These are phyloP conservation scores for Erebia ligea DNA, from an alignment of 2,888 invertebrate species.

Conservation along the genomic window DNA sequence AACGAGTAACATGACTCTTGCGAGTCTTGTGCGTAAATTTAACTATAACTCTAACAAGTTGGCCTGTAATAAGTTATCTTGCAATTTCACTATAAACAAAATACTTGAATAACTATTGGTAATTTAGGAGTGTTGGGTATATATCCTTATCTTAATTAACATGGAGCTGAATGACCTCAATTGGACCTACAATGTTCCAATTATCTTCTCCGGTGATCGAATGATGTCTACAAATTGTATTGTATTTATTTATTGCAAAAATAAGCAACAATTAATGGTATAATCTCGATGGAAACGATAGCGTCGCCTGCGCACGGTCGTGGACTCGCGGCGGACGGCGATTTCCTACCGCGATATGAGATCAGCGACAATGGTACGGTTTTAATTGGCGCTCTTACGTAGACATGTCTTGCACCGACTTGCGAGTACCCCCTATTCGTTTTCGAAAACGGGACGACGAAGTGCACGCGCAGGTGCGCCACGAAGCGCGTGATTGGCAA, in stretches of 20 bases:
- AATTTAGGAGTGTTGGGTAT: conserved; percentile 46
- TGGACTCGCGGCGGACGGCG: conserved; percentile 35
- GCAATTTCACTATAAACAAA: conserved; percentile 42
- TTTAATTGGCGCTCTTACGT: conserved; percentile 64
- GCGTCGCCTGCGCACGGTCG: conserved; percentile 40
- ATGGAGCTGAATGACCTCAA: conserved; percentile 63
- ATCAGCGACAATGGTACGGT: conserved; percentile 55
- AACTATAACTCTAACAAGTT: conserved; percentile 37
- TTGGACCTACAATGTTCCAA: conserved; percentile 61
- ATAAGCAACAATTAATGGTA: conserved; percentile 64
- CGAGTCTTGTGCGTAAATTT: conserved; percentile 35
- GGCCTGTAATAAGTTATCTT: conserved; percentile 38
- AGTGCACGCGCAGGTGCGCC: conserved; percentile 49
- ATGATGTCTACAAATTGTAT: conserved; percentile 69
- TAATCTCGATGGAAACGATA: conserved; percentile 52
- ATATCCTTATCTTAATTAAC: conserved; percentile 70
- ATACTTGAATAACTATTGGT: conserved; percentile 40
- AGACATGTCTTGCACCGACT: conserved; percentile 47
- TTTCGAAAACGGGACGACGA: conserved; percentile 48
- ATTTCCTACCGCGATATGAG: conserved; percentile 48
- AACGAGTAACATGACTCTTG: conserved; percentile 38
- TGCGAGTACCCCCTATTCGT: conserved; percentile 41
- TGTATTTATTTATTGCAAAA: conserved; percentile 67
- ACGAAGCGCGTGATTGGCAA: conserved; percentile 44
- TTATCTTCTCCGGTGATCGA: conserved; percentile 63